Percentiles rank a stretch among this genome's conserved stretches.
Conservation (phyloP, 2,888 invertebrate genomes). For the Cantharis nigra region DNA sequence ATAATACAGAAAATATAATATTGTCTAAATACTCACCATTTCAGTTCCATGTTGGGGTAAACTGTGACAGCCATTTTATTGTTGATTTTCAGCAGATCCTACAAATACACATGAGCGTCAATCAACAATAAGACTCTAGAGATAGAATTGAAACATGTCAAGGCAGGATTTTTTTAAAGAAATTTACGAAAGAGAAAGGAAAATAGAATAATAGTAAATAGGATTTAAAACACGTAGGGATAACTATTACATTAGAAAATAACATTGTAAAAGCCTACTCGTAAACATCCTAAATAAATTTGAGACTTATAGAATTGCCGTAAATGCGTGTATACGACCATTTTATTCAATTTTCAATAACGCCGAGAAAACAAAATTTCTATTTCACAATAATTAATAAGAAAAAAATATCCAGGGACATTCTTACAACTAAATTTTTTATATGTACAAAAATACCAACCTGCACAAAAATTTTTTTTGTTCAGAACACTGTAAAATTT, state of each 20-base stretch:
- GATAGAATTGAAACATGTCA: not conserved
- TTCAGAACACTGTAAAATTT: not conserved
- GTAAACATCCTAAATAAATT: not conserved
- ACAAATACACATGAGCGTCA: conserved; percentile 33
- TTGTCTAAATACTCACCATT: conserved; percentile 48
- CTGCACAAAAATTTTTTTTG: not conserved
- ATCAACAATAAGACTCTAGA: not conserved
- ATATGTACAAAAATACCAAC: too few relatives aligned
- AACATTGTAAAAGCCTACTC: not conserved
- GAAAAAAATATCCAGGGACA: not conserved
- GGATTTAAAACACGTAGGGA: not conserved
- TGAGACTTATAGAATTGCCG: not conserved
- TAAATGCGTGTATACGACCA: not conserved
- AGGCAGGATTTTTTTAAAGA: not conserved
- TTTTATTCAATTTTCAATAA: not conserved
- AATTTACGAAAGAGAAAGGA: not conserved
- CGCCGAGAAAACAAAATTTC: not conserved
- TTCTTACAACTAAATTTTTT: not conserved
- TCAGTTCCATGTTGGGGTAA: conserved; percentile 54
- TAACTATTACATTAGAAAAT: not conserved
- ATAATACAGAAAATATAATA: not conserved
- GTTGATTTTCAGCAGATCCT: conserved; percentile 36
- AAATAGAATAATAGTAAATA: not conserved
- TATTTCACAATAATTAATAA: not conserved
- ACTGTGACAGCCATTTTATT: conserved; percentile 53